A percentile compares a stretch with the other conserved stretches of the same genome.
These are phyloP conservation scores for Morinoia aosen DNA, from an alignment of 2,888 invertebrate species.

Conservation along the genomic window DNA sequence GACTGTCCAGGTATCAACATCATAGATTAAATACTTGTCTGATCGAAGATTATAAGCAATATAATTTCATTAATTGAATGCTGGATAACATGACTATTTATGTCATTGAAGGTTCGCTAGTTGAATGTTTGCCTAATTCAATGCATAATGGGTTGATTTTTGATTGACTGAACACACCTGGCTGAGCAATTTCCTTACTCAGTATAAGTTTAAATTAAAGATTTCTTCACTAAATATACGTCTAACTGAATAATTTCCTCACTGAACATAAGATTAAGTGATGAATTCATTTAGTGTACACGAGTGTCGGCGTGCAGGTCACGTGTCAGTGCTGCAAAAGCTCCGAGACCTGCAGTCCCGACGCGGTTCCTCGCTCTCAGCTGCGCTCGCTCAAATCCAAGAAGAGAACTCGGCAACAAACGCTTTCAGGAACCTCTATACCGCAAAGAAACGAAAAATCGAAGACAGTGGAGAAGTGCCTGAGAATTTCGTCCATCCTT, in stretches of 20 bases:
- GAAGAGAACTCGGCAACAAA: background rate
- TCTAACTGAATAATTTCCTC: background rate
- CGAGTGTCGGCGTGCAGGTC: constrained; percentile 50
- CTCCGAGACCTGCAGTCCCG: constrained; percentile 53
- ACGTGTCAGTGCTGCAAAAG: constrained; percentile 54
- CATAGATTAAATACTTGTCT: too few species aligned
- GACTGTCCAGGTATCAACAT: too few species aligned
- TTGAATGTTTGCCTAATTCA: background rate
- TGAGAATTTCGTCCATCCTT: background rate
- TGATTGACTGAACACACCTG: too few species aligned
- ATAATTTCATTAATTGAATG: too few species aligned
- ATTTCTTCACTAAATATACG: background rate
- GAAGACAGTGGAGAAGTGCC: background rate
- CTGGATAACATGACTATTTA: background rate
- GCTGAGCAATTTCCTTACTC: too few species aligned
- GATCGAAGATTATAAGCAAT: too few species aligned
- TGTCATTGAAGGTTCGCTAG: background rate
- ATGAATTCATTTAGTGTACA: too few species aligned
- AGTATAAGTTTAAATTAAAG: background rate
- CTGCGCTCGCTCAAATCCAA: constrained; percentile 49
- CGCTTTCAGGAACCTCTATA: background rate
- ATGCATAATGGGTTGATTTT: background rate
- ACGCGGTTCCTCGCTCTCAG: constrained; percentile 57
- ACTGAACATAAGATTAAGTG: background rate
- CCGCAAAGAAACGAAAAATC: background rate